Evolutionary conservation across 1,140 invertebrate genomes (phyloP).

Genomic region (Orius laevigatus): DNA sequence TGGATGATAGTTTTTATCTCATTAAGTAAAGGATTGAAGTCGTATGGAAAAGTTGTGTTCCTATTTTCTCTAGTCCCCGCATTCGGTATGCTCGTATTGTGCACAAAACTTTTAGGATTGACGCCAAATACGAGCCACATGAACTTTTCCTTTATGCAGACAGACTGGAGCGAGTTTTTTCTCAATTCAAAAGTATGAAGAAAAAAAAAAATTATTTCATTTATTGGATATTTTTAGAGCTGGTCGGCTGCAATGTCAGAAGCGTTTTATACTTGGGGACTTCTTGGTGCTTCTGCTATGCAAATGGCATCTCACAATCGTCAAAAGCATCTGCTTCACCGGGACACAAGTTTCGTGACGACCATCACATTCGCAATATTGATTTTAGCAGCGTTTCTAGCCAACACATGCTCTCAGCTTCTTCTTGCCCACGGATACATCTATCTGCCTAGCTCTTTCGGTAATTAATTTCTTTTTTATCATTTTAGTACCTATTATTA

Average conservation of each 20-base stretch:
- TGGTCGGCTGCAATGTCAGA: slow-evolving; percentile 79
- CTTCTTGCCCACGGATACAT: slow-evolving; percentile 48
- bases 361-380: slow-evolving; percentile 59
- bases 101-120: slow-evolving; percentile 53
- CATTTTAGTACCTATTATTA: slow-evolving; percentile 4
- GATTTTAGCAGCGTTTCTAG: slow-evolving; percentile 55
- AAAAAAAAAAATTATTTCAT: neutral
- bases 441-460: slow-evolving; percentile 69
- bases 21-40: slow-evolving; percentile 69
- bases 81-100: slow-evolving; percentile 51
- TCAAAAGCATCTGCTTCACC: slow-evolving; percentile 50
- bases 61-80: slow-evolving; percentile 54
- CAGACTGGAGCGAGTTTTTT: slow-evolving; percentile 68
- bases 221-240: slow-evolving; percentile 33
- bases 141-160: slow-evolving; percentile 53
- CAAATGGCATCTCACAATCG: slow-evolving; percentile 53
- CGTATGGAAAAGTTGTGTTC: slow-evolving; percentile 69
- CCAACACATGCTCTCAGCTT: slow-evolving; percentile 62
- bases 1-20: slow-evolving; percentile 82
- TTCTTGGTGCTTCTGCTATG: slow-evolving; percentile 70
- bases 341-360: slow-evolving; percentile 63
- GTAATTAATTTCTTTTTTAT: slow-evolving; percentile 33
- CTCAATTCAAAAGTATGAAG: slow-evolving; percentile 49
- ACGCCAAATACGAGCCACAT: slow-evolving; percentile 40
- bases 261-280: slow-evolving; percentile 75